These are phyloP conservation scores for Callorhinus ursinus DNA, from an alignment of 2,113 vertebrate genomes.

Conservation along the genomic window DNA sequence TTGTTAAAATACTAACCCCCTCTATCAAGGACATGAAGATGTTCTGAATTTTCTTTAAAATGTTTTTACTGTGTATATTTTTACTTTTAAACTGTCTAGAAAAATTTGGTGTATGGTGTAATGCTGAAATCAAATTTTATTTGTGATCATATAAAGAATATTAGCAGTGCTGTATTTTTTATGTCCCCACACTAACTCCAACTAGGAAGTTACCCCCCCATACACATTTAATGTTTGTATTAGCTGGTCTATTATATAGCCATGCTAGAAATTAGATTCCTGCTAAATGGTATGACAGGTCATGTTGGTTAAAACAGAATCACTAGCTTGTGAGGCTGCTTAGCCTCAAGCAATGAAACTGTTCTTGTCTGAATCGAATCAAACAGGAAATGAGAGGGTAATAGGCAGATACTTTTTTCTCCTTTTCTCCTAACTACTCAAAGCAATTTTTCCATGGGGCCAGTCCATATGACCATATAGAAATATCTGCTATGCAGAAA, in stretches of 20 bases:
- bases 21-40: background rate
- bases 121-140: background rate
- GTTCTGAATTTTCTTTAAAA: background rate
- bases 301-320: no score
- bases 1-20: background rate
- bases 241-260: background rate
- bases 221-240: background rate
- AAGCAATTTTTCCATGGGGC: background rate
- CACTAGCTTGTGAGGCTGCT: background rate
- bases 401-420: background rate
- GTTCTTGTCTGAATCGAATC: background rate
- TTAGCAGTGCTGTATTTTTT: background rate
- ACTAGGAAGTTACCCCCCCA: background rate
- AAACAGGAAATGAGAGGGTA: background rate
- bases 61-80: background rate
- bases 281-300: background rate
- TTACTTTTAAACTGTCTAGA: background rate
- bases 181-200: background rate
- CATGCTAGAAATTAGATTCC: background rate
- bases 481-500: background rate
- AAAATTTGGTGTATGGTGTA: background rate
- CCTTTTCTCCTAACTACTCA: background rate
- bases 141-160: background rate
- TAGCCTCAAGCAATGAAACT: background rate
- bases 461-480: background rate